A percentile compares a stretch with the other conserved stretches of the same genome.
Evolutionary conservation across 92 coral and sea anemone species (phyloP).

Genomic region (Parazoanthus darwini): DNA sequence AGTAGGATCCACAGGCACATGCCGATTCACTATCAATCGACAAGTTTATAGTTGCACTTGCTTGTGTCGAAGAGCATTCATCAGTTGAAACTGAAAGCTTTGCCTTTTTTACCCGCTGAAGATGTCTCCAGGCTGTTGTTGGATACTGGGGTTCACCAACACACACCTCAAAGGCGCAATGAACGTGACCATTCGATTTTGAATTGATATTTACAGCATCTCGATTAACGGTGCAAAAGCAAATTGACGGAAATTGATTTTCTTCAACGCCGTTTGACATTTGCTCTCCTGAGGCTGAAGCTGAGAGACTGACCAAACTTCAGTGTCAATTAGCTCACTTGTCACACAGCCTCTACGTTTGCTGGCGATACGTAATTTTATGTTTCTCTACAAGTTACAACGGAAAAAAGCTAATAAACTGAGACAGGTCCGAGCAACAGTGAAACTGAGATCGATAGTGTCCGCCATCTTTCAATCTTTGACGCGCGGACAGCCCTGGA

Average conservation of each 20-base stretch:
- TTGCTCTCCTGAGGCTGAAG: not conserved
- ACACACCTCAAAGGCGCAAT: constrained; percentile 58
- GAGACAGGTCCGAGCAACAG: not conserved
- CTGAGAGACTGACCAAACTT: not conserved
- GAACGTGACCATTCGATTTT: constrained; percentile 50
- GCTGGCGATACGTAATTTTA: not conserved
- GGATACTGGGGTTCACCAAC: constrained; percentile 48
- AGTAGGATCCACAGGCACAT: constrained; percentile 43
- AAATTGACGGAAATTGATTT: constrained; percentile 31
- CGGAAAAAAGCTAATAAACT: not conserved
- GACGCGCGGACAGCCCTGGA: not conserved
- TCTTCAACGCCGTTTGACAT: not conserved
- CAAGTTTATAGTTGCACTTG: constrained; percentile 24
- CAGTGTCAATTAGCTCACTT: not conserved
- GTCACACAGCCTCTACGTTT: not conserved
- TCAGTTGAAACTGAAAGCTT: constrained; percentile 22
- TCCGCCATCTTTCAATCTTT: constrained; percentile 2
- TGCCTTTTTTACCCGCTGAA: constrained; percentile 46
- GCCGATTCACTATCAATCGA: constrained; percentile 2
- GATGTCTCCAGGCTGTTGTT: constrained; percentile 60
- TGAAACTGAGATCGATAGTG: not conserved
- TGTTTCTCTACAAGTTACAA: not conserved
- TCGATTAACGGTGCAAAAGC: constrained; percentile 43
- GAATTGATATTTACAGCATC: constrained; percentile 37
- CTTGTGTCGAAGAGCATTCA: constrained; percentile 29